Evolutionary conservation across 2,888 invertebrate species (phyloP), one percentile per base, ranked within the genome.

Genomic region (Bursaphelenchus okinawaensis): DNA sequence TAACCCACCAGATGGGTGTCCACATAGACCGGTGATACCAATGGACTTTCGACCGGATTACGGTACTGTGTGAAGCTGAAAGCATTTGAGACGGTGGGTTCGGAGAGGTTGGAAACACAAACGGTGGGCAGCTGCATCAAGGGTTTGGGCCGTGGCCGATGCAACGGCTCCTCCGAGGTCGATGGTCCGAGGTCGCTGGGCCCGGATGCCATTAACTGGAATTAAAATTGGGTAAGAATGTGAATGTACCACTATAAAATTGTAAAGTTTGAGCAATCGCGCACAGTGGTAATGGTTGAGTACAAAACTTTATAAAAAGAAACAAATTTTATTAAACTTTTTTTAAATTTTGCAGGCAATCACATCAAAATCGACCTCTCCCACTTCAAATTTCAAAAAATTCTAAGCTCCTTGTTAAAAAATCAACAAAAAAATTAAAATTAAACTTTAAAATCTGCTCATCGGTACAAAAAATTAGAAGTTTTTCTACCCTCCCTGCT

Each of bases 21-120:
- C 7, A 68, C 59, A 26, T 71, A 73, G 27, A 68, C 68, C 7
- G 68, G 70, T 23, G 71, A 71, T 22, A 63, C 52, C n/a, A 71
- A 19, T 19, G 71, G 66, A 27, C 57, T 40, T 56, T 57, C 57
- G 28, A 27, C 20, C 40, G 29, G 19, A 52, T 40, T 51, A 12
- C 51, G 31, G 4, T 26, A 27, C 6, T 23, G 56, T 23, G 27
- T 20, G 51, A 20, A 29, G 58, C 12, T 23, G 57, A 65, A 57
- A 52, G 31, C 52, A 24, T 61, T 55, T 1, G 55, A 7, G 20
- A 23, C 16, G 26, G 50, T 55, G 24, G 65, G 31, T 22, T 51
- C 66, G 12, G 54, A 16, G 28, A 60, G 28, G 12, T 59, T 27
- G 19, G 65, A 50, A 29, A 69, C 66, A 24, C 66, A 62, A 12